These are phyloP conservation scores for Rallus crepitans DNA, from an alignment of 2,797 vertebrate genomes.

Conservation along the genomic window DNA sequence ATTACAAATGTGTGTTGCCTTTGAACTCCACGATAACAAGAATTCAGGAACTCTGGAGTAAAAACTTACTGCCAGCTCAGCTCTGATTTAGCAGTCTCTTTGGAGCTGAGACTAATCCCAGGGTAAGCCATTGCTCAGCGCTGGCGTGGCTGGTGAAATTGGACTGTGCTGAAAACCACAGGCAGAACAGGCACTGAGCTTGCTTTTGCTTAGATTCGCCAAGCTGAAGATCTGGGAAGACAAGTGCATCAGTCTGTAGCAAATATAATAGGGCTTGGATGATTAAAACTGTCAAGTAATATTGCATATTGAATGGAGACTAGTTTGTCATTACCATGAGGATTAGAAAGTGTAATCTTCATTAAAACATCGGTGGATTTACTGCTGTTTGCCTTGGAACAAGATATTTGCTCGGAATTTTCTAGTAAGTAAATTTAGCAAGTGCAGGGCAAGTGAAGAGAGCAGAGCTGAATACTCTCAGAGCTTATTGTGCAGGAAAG, in stretches of 20 bases:
- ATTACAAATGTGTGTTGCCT: background rate
- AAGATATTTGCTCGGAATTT: slow-evolving; percentile 4
- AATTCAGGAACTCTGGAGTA: background rate
- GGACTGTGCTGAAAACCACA: background rate
- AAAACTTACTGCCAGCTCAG: background rate
- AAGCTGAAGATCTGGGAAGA: background rate
- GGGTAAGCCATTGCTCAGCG: background rate
- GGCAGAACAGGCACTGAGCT: background rate
- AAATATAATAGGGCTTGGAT: background rate
- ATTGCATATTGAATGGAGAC: background rate
- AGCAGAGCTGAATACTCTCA: background rate
- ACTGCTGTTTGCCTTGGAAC: background rate
- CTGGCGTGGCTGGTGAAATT: background rate
- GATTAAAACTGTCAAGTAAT: slow-evolving; percentile 22
- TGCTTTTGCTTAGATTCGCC: background rate
- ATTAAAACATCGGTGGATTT: slow-evolving; percentile 49
- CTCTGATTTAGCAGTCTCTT: background rate
- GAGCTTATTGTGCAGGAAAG: background rate
- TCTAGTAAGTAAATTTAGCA: slow-evolving; percentile 33
- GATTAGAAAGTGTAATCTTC: slow-evolving; percentile 30
- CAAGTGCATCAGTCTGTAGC: background rate
- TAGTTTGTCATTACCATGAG: slow-evolving; percentile 26
- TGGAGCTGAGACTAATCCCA: background rate
- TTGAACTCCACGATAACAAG: background rate
- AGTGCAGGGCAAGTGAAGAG: background rate